Percentiles rank a stretch among this genome's conserved stretches.
These are phyloP conservation scores for Atta colombica DNA, from an alignment of 1,140 invertebrate genomes.

Conservation along the genomic window DNA sequence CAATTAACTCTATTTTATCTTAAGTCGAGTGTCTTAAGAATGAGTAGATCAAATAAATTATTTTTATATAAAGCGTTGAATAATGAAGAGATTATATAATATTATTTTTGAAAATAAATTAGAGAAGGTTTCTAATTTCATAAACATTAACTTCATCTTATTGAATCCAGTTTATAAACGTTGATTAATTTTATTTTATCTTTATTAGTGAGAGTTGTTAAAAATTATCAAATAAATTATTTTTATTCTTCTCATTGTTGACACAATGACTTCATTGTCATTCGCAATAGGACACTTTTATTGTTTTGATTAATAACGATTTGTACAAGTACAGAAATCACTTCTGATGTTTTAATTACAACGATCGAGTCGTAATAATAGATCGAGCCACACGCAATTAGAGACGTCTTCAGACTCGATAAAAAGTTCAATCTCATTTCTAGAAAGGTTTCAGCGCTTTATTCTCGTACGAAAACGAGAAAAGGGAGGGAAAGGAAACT, in stretches of 20 bases:
- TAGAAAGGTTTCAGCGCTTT: not conserved
- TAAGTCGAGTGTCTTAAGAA: not conserved
- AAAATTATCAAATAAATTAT: not conserved
- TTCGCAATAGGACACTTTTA: not conserved
- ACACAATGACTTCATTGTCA: too few species aligned
- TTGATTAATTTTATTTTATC: too few species aligned
- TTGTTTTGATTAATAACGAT: not conserved
- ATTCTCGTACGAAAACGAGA: not conserved
- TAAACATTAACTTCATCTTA: too few species aligned
- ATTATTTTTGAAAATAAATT: too few species aligned
- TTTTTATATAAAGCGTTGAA: not conserved
- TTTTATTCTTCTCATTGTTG: not conserved
- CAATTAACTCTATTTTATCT: not conserved
- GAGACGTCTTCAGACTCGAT: not conserved
- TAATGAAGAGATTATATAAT: too few species aligned
- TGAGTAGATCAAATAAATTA: not conserved
- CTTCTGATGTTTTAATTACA: not conserved
- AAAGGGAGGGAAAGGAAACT: not conserved
- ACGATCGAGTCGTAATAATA: not conserved
- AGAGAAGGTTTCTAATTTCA: too few species aligned
- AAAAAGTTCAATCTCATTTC: slow-evolving; percentile 42
- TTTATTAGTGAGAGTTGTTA: too few species aligned
- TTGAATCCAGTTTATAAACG: too few species aligned
- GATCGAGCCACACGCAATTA: slow-evolving; percentile 30
- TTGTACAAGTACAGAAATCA: not conserved